These are phyloP conservation scores for Bos javanicus DNA, from an alignment of 2,113 vertebrate species.

Conservation along the genomic window DNA sequence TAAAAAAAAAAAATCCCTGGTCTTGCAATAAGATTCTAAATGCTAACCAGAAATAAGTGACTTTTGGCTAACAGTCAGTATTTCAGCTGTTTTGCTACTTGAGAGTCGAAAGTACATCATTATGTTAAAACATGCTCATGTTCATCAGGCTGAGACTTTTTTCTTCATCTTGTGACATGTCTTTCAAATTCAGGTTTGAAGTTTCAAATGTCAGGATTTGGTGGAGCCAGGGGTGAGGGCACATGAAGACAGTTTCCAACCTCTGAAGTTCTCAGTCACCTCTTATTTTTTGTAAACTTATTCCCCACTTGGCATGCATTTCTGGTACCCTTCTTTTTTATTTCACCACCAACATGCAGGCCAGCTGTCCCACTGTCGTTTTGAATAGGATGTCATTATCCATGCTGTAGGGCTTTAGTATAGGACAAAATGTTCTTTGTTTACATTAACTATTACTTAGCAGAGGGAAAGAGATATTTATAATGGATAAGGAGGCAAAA, in stretches of 20 bases:
- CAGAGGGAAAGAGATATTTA: background rate
- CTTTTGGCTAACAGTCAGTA: background rate
- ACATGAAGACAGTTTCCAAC: conserved; percentile 33
- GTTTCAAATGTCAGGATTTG: conserved; percentile 51
- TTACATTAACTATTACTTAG: background rate
- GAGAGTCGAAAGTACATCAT: background rate
- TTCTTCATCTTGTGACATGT: background rate
- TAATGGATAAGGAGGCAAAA: background rate
- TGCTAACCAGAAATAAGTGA: background rate
- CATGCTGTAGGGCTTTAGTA: background rate
- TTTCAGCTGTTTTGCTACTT: background rate
- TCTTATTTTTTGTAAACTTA: conserved; percentile 67
- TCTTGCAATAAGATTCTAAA: background rate
- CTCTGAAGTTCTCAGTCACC: conserved; percentile 70
- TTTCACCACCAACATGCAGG: conserved; percentile 63
- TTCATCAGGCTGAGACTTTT: background rate
- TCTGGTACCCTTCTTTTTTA: conserved; percentile 51
- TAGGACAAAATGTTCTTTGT: background rate
- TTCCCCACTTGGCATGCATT: conserved; percentile 61
- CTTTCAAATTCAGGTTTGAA: conserved; percentile 54
- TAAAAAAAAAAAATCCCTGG: background rate
- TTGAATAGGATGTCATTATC: conserved; percentile 46
- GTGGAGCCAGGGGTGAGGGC: background rate
- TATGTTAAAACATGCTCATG: background rate
- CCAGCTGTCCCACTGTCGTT: conserved; percentile 67